Evolutionary conservation across 2,888 invertebrate species (phyloP), one percentile per base, ranked within the genome.

Genomic region (Parochlus steinenii): DNA sequence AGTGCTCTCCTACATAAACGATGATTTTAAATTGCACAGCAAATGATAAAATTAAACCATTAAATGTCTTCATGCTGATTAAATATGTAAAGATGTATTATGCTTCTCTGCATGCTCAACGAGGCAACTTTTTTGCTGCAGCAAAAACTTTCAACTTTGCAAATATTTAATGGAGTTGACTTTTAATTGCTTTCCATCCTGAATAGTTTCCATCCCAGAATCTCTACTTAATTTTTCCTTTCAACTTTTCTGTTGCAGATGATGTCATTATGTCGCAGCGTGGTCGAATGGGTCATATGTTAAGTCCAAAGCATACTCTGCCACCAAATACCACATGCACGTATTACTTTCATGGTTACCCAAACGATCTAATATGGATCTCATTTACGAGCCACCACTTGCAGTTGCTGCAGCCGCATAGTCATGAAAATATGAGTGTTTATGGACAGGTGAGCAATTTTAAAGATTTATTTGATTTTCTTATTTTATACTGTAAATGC

Each of bases 261-360:
- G 58, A 59, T 50, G 58, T 59, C 40, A 49, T 59, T 39, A 53
- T 59, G 65, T 67, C 57, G 46, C 70, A 62, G 38, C 59, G 58
- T 51, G 78, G 74, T 29, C 64, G 83, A 24, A 71, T 74, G 47
- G 85, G 85, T 3, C 63, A 69, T 15, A 60, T 86, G 33, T 65
- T 78, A 30, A 81, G 82, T 43, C 85, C 85, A 2, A 66, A 79
- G 32, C 86, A 87, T 61, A 80, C 85, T 30, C 63, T 86, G 46
- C 80, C 86, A 12, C 82, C 83, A 2, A 79, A 80, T 51, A 81
- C 85, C 37, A 83, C 82, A 28, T 87, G 87, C 62, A 78, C 77
- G 18, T 87, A 85, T 69, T 75, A 73, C 44, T 82, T 87, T 54
- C 72, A 74, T 51, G 86, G 85, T 18, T 70, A 74, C 43, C 69